Evolutionary conservation across 1,140 invertebrate genomes (phyloP), one percentile per base, ranked within the genome.

Genomic region (Arion vulgaris): DNA sequence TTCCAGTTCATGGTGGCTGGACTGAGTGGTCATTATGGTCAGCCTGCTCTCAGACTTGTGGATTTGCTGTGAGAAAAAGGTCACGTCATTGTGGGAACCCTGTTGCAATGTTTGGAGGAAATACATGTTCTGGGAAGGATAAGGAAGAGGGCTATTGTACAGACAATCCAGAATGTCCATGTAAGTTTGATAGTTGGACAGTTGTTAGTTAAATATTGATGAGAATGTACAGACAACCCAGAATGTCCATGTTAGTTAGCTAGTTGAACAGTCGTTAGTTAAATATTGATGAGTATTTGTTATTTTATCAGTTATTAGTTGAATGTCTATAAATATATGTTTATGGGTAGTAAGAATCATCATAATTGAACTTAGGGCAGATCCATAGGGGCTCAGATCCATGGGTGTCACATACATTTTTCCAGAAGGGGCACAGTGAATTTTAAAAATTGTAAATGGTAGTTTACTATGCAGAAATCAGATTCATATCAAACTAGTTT

Each of bases 21-120:
- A 90, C 90, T 26, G 85, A 85, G 1, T 92, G 91, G 91, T 89
- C 90, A 0, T 49, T 82, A 9, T 92, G 91, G 91, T 89, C 90
- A 36, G 82, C 81, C n/a, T 92, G 91, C 80, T 88, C 89, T 7
- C 81, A 87, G 41, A 89, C 88, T 4, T 92, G 91, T 87, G 91
- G 89, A 32, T 87, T 81, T 32, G 88, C 84, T 38, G 81, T 88
- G 15, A 85, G 85, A 23, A 62, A 83, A 9, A 77, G 91, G 17
- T 83, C 85, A 34, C 83, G 91, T 13, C 86, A 87, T 72, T 92
- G 91, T 84, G 87, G 88, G 26, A 91, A 91, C 73, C 91, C 91
- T 0, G 84, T 87, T 32, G 91, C 91, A 0, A 85, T 86, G 39
- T 91, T 89, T 85, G 92, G 91, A 2, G 93, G 92, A 0, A 51